Conservation (phyloP, 2,888 invertebrate genomes). For the Volucella bombylans region DNA sequence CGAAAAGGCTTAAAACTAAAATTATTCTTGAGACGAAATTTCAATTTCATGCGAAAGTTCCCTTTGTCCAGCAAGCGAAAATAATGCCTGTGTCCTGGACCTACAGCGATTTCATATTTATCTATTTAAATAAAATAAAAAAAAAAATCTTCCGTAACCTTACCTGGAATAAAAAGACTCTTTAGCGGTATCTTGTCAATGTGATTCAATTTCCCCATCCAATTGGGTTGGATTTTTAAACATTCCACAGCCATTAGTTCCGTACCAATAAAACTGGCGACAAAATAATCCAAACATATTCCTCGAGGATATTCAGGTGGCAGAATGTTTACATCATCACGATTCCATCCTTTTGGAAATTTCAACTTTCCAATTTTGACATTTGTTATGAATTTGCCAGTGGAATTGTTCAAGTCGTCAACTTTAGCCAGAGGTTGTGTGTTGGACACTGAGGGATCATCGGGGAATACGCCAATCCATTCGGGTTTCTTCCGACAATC, state of each 20-base stretch:
- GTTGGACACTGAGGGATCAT: conserved; percentile 80
- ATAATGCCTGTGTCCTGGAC: not conserved
- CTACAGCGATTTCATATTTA: not conserved
- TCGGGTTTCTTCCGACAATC: conserved; percentile 79
- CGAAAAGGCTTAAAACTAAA: conserved; percentile 53
- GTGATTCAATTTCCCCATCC: conserved; percentile 87
- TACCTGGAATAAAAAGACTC: conserved; percentile 80
- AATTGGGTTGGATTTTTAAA: conserved; percentile 91
- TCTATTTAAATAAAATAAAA: conserved; percentile 10
- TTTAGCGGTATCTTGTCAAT: conserved; percentile 78
- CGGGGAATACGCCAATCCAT: conserved; percentile 80
- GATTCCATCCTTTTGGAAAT: conserved; percentile 86
- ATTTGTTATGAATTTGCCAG: conserved; percentile 82
- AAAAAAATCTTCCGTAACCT: conserved; percentile 18
- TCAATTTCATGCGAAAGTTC: conserved; percentile 42
- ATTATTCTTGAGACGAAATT: conserved; percentile 54
- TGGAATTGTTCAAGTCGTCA: conserved; percentile 82
- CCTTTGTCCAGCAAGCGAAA: not conserved
- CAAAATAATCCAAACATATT: conserved; percentile 88
- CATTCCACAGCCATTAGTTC: conserved; percentile 87
- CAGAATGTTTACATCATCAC: conserved; percentile 76
- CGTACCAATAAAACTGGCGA: conserved; percentile 86
- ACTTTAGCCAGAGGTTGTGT: conserved; percentile 77
- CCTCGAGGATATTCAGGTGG: conserved; percentile 81
- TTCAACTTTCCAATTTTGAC: conserved; percentile 83